Percentiles rank a stretch among this genome's conserved stretches.
Evolutionary conservation across 2,113 vertebrate genomes (phyloP).

Genomic region (Pseudopodoces humilis): DNA sequence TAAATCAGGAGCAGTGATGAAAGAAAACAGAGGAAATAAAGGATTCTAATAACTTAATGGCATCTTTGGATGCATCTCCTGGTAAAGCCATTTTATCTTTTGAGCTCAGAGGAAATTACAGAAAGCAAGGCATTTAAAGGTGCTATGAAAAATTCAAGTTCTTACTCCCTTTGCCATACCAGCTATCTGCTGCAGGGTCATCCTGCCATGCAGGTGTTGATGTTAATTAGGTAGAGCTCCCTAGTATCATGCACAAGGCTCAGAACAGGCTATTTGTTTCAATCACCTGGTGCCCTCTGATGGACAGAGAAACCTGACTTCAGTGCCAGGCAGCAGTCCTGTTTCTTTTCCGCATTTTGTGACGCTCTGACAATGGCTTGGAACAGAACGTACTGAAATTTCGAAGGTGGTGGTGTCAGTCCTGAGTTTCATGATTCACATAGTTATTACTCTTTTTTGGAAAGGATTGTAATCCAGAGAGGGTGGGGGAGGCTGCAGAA

Average conservation of each 20-base stretch:
- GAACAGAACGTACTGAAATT: neutral
- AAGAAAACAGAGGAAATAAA: neutral
- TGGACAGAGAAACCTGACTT: neutral
- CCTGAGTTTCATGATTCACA: neutral
- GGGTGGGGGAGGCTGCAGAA: neutral
- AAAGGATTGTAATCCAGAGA: neutral
- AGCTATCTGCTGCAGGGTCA: neutral
- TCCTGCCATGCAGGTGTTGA: neutral
- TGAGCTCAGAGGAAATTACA: neutral
- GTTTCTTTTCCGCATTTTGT: neutral
- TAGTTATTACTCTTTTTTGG: neutral
- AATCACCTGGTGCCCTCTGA: neutral
- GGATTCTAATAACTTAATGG: neutral
- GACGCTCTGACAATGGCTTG: neutral
- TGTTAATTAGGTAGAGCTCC: neutral
- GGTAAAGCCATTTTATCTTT: neutral
- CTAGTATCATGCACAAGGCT: neutral
- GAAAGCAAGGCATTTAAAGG: neutral
- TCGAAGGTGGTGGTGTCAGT: neutral
- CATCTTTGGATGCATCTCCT: neutral
- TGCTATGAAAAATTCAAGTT: neutral
- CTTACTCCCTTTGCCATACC: neutral
- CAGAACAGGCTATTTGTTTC: neutral
- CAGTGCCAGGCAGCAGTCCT: neutral
- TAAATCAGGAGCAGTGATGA: neutral